Conservation (phyloP, 1,140 invertebrate genomes). For the Elymnias hypermnestra region DNA sequence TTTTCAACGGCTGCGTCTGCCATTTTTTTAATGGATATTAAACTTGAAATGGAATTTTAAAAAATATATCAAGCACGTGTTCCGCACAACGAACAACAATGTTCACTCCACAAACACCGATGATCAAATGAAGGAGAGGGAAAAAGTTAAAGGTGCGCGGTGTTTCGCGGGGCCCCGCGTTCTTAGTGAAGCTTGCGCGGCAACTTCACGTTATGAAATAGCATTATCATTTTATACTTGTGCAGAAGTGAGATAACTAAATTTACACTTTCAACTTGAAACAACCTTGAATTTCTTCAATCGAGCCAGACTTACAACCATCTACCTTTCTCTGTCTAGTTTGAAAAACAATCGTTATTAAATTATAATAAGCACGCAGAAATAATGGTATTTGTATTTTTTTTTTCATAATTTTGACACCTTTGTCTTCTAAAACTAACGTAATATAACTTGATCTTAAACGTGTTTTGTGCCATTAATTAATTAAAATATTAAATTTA, state of each 20-base stretch:
- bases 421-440: background rate
- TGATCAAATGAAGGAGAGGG: conserved; percentile 70
- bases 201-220: conserved; percentile 44
- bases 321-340: conserved; percentile 57
- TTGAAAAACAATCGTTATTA: conserved; percentile 62
- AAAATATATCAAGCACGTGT: conserved; percentile 59
- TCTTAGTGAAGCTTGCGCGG: conserved; percentile 44
- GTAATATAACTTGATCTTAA: too few species aligned
- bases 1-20: conserved; percentile 73
- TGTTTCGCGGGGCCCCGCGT: conserved; percentile 48
- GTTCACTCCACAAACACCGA: conserved; percentile 70
- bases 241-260: conserved; percentile 37
- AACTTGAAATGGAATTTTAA: conserved; percentile 37
- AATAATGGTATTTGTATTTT: conserved; percentile 18
- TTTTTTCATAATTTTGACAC: too few species aligned
- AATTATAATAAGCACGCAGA: conserved; percentile 27
- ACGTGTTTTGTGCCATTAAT: too few species aligned
- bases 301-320: conserved; percentile 38
- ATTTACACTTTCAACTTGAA: conserved; percentile 31
- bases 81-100: conserved; percentile 58
- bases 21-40: conserved; percentile 54
- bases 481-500: too few species aligned
- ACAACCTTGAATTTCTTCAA: conserved; percentile 59
- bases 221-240: conserved; percentile 10
- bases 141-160: conserved; percentile 51